Conservation (phyloP, 2,888 invertebrate genomes). For the Abscondita cerata region DNA sequence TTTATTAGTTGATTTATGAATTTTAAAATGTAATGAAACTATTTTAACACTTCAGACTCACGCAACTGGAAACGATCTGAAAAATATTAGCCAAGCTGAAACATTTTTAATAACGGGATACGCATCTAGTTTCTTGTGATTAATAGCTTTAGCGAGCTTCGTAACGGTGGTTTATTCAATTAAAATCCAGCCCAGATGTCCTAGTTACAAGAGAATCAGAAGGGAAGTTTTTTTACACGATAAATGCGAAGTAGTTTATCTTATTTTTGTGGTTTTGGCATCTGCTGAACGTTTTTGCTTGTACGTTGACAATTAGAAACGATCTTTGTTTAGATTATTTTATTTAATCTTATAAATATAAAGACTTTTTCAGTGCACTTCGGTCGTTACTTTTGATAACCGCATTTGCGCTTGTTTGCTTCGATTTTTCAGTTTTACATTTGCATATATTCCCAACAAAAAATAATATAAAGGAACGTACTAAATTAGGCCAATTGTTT, state of each 20-base stretch:
- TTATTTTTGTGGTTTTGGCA: slow-evolving; percentile 40
- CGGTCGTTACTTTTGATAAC: too few relatives aligned
- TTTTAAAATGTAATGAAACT: slow-evolving; percentile 10
- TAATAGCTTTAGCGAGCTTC: slow-evolving; percentile 38
- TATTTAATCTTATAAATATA: too few relatives aligned
- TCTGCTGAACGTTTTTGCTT: slow-evolving; percentile 24
- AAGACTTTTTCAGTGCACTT: too few relatives aligned
- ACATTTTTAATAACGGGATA: slow-evolving; percentile 40
- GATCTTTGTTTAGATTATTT: not conserved
- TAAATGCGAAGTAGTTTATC: slow-evolving; percentile 41
- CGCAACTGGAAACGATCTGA: not conserved
- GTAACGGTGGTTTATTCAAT: slow-evolving; percentile 41
- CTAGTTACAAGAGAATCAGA: slow-evolving; percentile 37
- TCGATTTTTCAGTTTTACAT: too few relatives aligned
- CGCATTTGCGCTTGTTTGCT: too few relatives aligned
- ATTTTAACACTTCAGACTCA: not conserved
- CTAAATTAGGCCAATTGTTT: too few relatives aligned
- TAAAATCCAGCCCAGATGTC: slow-evolving; percentile 43
- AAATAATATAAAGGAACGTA: too few relatives aligned
- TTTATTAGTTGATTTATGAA: too few relatives aligned
- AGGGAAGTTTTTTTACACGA: slow-evolving; percentile 26
- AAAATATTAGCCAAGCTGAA: slow-evolving; percentile 33
- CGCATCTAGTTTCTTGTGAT: slow-evolving; percentile 37
- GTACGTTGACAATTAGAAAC: slow-evolving; percentile 20
- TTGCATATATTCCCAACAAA: too few relatives aligned